Evolutionary conservation across 2,113 vertebrate species (phyloP).

Genomic region (Baryphthengus martii): DNA sequence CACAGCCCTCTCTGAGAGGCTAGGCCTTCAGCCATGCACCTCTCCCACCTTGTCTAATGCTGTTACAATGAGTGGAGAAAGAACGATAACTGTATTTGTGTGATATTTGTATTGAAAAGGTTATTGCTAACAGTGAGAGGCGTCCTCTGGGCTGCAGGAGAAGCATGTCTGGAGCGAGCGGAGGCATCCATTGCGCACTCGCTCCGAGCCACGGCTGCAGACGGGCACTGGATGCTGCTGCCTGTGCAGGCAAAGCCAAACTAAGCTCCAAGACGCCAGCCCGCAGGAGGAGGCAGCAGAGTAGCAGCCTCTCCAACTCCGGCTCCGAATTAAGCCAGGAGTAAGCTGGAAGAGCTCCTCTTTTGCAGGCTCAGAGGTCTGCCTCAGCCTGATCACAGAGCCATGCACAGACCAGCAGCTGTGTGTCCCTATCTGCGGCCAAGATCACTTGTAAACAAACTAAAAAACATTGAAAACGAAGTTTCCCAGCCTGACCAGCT

Average conservation of each 20-base stretch:
- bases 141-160: neutral
- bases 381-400: neutral
- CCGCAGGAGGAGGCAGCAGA: neutral
- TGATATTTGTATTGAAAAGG: neutral
- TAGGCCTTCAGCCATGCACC: neutral
- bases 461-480: neutral
- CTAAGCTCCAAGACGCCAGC: neutral
- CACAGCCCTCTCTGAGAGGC: neutral
- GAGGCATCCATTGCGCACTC: fast-evolving
- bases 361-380: neutral
- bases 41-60: neutral
- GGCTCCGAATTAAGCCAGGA: neutral
- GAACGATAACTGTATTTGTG: neutral
- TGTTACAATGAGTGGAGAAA: neutral
- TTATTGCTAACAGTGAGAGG: neutral
- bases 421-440: neutral
- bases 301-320: neutral
- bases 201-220: neutral
- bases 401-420: neutral
- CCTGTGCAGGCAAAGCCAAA: neutral
- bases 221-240: neutral
- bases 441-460: slow-evolving; percentile 15
- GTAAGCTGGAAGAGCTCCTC: neutral
- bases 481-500: neutral
- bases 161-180: neutral